Conservation (phyloP, 2,888 invertebrate species). For the Xylota segnis region DNA sequence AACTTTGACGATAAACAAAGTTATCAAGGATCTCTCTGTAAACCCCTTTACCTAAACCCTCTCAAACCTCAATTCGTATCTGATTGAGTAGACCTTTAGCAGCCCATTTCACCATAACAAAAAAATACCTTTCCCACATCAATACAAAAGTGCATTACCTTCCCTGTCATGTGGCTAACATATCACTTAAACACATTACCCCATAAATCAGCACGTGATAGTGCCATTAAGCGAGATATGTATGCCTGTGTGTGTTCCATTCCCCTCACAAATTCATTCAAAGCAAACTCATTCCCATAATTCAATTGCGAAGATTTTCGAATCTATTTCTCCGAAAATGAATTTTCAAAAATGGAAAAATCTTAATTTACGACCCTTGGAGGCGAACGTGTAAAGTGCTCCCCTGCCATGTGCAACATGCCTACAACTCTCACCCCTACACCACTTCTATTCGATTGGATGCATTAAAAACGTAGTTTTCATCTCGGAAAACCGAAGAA, state of each 20-base stretch:
- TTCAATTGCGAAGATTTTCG: constrained; percentile 59
- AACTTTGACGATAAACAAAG: no score
- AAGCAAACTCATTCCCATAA: constrained; percentile 65
- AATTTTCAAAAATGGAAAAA: constrained; percentile 66
- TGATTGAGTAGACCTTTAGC: no score
- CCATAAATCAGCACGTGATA: constrained; percentile 72
- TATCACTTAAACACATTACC: constrained; percentile 73
- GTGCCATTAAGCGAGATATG: constrained; percentile 59
- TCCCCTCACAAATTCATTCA: constrained; percentile 53
- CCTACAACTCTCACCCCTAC: constrained; percentile 17
- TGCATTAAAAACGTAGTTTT: constrained; percentile 63
- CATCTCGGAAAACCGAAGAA: constrained; percentile 45
- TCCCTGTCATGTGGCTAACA: constrained; percentile 64
- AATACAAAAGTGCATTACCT: constrained; percentile 22
- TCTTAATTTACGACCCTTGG: constrained; percentile 68
- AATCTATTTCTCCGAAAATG: constrained; percentile 61
- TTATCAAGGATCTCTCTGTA: no score
- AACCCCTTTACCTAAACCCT: no score
- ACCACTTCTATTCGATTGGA: constrained; percentile 55
- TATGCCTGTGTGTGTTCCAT: constrained; percentile 6
- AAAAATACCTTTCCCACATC: neutral
- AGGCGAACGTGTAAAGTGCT: constrained; percentile 53
- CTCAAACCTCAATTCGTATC: no score
- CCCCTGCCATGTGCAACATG: constrained; percentile 4
- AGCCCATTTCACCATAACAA: neutral